Percentiles rank a stretch among this genome's conserved stretches.
Evolutionary conservation across 2,888 invertebrate genomes (phyloP).

Genomic region (Ornithoptera priamus): DNA sequence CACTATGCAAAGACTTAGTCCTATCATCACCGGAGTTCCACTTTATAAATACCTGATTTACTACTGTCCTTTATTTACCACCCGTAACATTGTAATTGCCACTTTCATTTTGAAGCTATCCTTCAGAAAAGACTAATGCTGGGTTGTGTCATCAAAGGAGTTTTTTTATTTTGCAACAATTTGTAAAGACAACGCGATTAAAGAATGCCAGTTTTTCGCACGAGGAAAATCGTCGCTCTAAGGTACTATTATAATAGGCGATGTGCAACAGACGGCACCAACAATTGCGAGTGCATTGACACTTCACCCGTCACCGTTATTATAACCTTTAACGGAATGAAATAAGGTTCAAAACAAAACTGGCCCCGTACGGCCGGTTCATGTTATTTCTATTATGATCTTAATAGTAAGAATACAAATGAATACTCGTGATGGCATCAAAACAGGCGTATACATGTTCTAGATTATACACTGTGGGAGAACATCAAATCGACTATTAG

Average conservation of each 20-base stretch:
- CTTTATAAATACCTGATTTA: neutral
- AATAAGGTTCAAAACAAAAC: neutral
- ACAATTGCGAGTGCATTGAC: neutral
- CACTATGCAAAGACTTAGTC: neutral
- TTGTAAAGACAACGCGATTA: neutral
- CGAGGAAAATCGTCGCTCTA: neutral
- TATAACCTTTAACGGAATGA: neutral
- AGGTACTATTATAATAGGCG: neutral
- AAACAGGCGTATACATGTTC: neutral
- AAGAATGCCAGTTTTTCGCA: neutral
- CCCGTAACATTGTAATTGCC: neutral
- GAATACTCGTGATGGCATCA: neutral
- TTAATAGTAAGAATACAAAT: neutral
- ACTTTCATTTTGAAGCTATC: neutral
- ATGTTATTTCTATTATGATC: constrained; percentile 1
- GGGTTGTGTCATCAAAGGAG: too few species aligned
- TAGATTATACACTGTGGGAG: too few species aligned
- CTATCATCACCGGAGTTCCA: neutral
- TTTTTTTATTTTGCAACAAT: neutral
- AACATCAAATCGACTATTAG: too few species aligned
- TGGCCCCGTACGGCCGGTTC: neutral
- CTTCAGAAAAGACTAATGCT: neutral
- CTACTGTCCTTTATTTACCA: neutral
- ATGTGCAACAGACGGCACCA: constrained; percentile 2
- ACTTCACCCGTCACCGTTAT: neutral